Evolutionary conservation across 1,140 invertebrate species (phyloP).

Genomic region (Scaptomyza graminum): DNA sequence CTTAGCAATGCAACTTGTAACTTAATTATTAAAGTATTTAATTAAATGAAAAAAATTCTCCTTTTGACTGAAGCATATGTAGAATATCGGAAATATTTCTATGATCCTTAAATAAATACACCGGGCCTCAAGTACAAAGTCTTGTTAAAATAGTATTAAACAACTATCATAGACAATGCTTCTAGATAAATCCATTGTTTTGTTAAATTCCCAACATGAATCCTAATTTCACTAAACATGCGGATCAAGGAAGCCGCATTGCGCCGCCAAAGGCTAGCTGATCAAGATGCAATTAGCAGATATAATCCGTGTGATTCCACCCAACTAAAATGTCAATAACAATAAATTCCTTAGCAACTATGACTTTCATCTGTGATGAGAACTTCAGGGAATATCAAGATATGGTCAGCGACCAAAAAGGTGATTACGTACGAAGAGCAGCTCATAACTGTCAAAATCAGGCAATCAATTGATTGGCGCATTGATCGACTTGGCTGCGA

Average conservation of each 20-base stretch:
- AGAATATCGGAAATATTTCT: too few relatives aligned
- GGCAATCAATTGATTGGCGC: conserved; percentile 69
- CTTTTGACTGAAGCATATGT: too few relatives aligned
- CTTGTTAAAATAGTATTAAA: too few relatives aligned
- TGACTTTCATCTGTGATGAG: background rate
- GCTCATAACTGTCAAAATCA: conserved; percentile 75
- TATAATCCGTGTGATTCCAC: conserved; percentile 78
- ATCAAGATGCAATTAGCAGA: conserved; percentile 64
- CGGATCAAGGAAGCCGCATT: conserved; percentile 37
- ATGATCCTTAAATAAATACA: too few relatives aligned
- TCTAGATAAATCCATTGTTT: too few relatives aligned
- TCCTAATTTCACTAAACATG: too few relatives aligned
- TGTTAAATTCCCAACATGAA: too few relatives aligned
- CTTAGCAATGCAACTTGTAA: too few relatives aligned
- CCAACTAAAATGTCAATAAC: conserved; percentile 79
- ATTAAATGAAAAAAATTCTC: background rate
- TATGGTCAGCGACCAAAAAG: conserved; percentile 31
- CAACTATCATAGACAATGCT: background rate
- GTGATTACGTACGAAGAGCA: conserved; percentile 52
- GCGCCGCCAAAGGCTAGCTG: conserved; percentile 38
- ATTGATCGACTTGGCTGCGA: conserved; percentile 24
- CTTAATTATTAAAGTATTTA: too few relatives aligned
- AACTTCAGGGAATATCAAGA: conserved; percentile 56
- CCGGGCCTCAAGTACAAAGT: too few relatives aligned
- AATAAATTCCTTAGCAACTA: conserved; percentile 71